Evolutionary conservation across 2,797 vertebrate species (phyloP).

Genomic region (Vultur gryphus): DNA sequence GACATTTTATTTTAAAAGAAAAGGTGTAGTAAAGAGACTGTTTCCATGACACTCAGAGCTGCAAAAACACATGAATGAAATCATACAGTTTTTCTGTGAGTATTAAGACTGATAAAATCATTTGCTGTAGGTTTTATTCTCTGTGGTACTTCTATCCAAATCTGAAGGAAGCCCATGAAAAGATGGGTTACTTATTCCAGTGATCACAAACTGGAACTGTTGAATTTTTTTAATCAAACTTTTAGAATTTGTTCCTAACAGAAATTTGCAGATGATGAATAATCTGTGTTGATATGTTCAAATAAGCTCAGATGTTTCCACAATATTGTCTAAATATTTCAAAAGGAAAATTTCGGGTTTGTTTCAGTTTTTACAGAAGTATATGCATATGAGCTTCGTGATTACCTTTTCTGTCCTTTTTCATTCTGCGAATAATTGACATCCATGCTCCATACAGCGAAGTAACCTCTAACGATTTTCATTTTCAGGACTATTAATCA

Average conservation of each 20-base stretch:
- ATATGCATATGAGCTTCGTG: background rate
- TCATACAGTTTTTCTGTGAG: background rate
- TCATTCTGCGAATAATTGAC: background rate
- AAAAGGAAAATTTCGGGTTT: background rate
- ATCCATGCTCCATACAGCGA: background rate
- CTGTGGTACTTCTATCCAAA: background rate
- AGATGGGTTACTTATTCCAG: background rate
- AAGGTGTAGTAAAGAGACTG: background rate
- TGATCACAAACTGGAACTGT: background rate
- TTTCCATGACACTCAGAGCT: background rate
- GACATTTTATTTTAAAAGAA: background rate
- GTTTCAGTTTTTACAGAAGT: background rate
- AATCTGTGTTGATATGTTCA: background rate
- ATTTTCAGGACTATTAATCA: background rate
- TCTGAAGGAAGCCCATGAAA: background rate
- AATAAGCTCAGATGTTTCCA: background rate
- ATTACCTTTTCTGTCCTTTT: background rate
- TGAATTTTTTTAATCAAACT: background rate
- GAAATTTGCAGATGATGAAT: background rate
- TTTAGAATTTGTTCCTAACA: background rate
- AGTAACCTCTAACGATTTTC: background rate
- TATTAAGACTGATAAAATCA: background rate
- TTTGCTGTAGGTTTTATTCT: background rate
- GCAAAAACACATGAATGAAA: background rate
- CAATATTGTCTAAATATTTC: background rate